phyloP scores from a whole-genome alignment of 1,140 invertebrate species.

The Drosophila busckii region DNA sequence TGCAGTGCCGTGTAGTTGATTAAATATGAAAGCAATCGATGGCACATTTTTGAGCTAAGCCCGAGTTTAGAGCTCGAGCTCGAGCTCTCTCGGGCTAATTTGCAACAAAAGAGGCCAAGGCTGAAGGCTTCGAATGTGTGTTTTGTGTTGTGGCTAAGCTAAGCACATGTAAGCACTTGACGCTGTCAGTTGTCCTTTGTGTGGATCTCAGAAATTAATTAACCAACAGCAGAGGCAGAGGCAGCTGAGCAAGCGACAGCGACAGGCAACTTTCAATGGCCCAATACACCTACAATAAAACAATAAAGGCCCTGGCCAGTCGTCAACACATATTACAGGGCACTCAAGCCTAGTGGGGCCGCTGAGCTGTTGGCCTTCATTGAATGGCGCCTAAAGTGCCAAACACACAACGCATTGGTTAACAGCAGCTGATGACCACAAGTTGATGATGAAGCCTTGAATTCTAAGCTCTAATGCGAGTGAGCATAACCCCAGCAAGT shows the following conservation, averaged over 20 bases:
- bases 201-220: slow-evolving; percentile 72
- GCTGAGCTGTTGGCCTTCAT: slow-evolving; percentile 70
- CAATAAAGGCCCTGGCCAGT: slow-evolving; percentile 49
- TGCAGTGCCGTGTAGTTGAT: slow-evolving; percentile 43
- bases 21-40: slow-evolving; percentile 60
- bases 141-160: slow-evolving; percentile 12
- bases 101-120: slow-evolving; percentile 55
- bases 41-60: slow-evolving; percentile 15
- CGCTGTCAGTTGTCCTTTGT: slow-evolving; percentile 48
- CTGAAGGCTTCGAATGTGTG: too few species aligned
- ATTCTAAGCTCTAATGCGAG: slow-evolving; percentile 50
- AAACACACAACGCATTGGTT: slow-evolving; percentile 23
- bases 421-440: slow-evolving; percentile 19
- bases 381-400: slow-evolving; percentile 71
- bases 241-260: not conserved
- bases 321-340: slow-evolving; percentile 71
- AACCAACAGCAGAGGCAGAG: slow-evolving; percentile 50
- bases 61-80: not conserved
- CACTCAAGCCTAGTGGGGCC: too few species aligned
- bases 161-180: slow-evolving; percentile 66
- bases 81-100: too few species aligned
- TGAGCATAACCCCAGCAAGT: not conserved
- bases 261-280: slow-evolving; percentile 16
- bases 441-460: slow-evolving; percentile 31
- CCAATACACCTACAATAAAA: slow-evolving; percentile 57